A percentile compares a stretch with the other conserved stretches of the same genome.
Evolutionary conservation across 1,140 invertebrate genomes (phyloP).

Genomic region (Panonychus citri): DNA sequence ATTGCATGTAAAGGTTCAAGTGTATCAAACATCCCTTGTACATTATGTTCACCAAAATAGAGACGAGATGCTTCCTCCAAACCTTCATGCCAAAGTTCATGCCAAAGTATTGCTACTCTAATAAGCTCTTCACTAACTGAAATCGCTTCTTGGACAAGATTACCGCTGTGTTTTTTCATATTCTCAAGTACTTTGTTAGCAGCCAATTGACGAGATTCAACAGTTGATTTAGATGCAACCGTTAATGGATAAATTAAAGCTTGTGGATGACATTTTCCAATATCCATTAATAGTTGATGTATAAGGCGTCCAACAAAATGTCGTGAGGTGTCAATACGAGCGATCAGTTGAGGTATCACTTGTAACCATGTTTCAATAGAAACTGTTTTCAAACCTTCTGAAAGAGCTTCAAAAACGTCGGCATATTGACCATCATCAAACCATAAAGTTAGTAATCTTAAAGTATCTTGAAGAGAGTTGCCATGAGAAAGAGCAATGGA

Average conservation of each 20-base stretch:
- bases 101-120: slow-evolving; percentile 93
- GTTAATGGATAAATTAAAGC: slow-evolving; percentile 91
- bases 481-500: slow-evolving; percentile 74
- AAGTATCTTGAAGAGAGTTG: slow-evolving; percentile 89
- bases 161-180: slow-evolving; percentile 79
- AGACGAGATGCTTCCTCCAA: slow-evolving; percentile 87
- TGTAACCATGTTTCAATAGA: slow-evolving; percentile 97
- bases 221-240: slow-evolving; percentile 85
- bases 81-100: slow-evolving; percentile 97
- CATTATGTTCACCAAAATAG: slow-evolving; percentile 85
- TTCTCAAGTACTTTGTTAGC: slow-evolving; percentile 85
- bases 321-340: slow-evolving; percentile 79
- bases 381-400: slow-evolving; percentile 71
- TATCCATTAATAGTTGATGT: slow-evolving; percentile 75
- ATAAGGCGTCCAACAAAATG: slow-evolving; percentile 67
- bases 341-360: slow-evolving; percentile 95
- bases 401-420: slow-evolving; percentile 76
- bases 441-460: slow-evolving; percentile 74
- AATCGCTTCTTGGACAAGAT: slow-evolving; percentile 73
- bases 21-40: slow-evolving; percentile 83
- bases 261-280: slow-evolving; percentile 54
- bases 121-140: slow-evolving; percentile 89
- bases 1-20: slow-evolving; percentile 82
- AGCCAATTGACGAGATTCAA: slow-evolving; percentile 50
- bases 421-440: slow-evolving; percentile 82